These are phyloP conservation scores for Lophochroa leadbeateri DNA, from an alignment of 2,113 vertebrate genomes.

Conservation along the genomic window DNA sequence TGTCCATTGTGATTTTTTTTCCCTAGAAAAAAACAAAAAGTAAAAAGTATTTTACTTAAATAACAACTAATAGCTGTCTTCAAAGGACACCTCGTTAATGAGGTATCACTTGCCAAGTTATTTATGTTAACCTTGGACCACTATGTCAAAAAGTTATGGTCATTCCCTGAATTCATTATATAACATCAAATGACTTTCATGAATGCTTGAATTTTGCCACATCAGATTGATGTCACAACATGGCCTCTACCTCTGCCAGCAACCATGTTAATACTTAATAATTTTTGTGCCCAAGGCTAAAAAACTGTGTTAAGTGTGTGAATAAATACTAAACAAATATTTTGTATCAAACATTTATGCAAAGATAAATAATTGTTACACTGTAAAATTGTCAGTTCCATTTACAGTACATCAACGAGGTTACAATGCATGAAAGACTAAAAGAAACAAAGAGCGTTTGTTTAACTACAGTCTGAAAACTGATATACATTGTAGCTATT, in stretches of 20 bases:
- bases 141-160: not conserved
- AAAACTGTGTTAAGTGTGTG: constrained; percentile 9
- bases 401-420: constrained; percentile 68
- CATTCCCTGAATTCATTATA: not conserved
- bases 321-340: constrained; percentile 72
- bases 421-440: constrained; percentile 64
- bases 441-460: constrained; percentile 56
- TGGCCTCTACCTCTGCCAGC: not conserved
- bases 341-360: constrained; percentile 79
- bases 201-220: not conserved
- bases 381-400: constrained; percentile 69
- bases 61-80: not conserved
- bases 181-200: not conserved
- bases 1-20: not conserved
- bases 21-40: not conserved
- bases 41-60: not conserved
- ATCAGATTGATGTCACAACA: not conserved
- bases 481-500: constrained; percentile 42
- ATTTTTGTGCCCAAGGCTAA: not conserved
- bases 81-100: not conserved
- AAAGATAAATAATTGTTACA: constrained; percentile 80
- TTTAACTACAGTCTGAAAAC: constrained; percentile 62
- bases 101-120: not conserved
- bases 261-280: not conserved
- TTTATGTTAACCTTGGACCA: not conserved